These are phyloP conservation scores for Tetrapedia diversipes DNA, from an alignment of 2,888 invertebrate species.

Conservation along the genomic window DNA sequence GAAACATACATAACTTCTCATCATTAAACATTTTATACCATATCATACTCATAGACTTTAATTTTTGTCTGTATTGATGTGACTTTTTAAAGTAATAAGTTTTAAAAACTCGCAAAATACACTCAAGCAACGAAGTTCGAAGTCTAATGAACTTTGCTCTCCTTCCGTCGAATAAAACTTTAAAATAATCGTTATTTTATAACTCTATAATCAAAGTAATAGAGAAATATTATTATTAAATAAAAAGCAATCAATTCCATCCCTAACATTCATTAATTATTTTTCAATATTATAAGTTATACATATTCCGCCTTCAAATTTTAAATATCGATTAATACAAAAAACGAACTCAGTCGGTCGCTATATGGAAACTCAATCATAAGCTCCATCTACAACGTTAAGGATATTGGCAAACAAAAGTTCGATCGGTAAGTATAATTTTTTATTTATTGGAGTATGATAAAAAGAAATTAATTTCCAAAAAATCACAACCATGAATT, in stretches of 20 bases:
- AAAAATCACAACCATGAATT: not conserved
- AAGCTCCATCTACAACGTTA: constrained; percentile 58
- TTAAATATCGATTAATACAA: not conserved
- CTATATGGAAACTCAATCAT: not conserved
- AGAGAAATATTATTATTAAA: constrained; percentile 18
- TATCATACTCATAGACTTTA: constrained; percentile 35
- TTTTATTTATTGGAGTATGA: not conserved
- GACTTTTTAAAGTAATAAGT: constrained; percentile 68
- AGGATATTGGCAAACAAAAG: constrained; percentile 25
- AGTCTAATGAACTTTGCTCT: constrained; percentile 9
- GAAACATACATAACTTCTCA: constrained; percentile 11
- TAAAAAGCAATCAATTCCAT: constrained; percentile 30
- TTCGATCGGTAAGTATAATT: constrained; percentile 21
- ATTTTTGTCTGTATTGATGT: constrained; percentile 67
- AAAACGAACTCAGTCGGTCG: not conserved
- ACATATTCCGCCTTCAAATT: not conserved
- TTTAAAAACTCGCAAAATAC: constrained; percentile 72
- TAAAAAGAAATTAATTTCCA: not conserved
- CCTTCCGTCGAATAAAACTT: constrained; percentile 13
- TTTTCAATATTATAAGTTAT: not conserved
- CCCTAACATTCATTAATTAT: not conserved
- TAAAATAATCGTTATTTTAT: constrained; percentile 34
- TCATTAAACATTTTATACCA: constrained; percentile 2
- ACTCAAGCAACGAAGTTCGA: constrained; percentile 42
- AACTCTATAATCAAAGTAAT: constrained; percentile 54